These are phyloP conservation scores for Cryptophagus acutangulus DNA, from an alignment of 2,888 invertebrate genomes.

Conservation along the genomic window DNA sequence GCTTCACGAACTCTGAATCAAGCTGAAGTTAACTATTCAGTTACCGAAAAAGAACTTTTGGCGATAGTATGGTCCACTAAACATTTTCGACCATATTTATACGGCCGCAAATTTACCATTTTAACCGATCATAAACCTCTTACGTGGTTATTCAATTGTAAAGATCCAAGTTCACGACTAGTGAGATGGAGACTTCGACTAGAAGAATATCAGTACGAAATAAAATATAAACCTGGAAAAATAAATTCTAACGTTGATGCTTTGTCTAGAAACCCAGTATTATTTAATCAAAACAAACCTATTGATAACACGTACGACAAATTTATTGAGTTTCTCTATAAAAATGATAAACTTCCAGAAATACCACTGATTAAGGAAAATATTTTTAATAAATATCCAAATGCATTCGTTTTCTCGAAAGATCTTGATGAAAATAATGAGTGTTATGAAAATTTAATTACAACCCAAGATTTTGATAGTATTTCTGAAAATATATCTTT, in stretches of 20 bases:
- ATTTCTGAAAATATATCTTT: no score
- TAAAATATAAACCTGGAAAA: slow-evolving; percentile 33
- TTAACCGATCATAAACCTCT: slow-evolving; percentile 37
- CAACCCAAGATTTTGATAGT: no score
- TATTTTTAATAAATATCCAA: no score
- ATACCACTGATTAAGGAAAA: no score
- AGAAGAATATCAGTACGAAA: slow-evolving; percentile 36
- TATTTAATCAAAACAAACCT: no score
- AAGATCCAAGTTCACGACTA: slow-evolving; percentile 33
- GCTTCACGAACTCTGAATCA: slow-evolving; percentile 31
- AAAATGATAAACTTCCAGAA: no score
- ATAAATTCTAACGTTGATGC: slow-evolving; percentile 35
- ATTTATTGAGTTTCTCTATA: no score
- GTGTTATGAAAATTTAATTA: no score
- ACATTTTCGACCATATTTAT: slow-evolving; percentile 33
- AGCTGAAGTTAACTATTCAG: slow-evolving; percentile 34
- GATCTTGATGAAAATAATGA: no score
- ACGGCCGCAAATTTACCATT: slow-evolving; percentile 30
- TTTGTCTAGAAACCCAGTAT: slow-evolving; percentile 13
- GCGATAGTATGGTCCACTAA: slow-evolving; percentile 22
- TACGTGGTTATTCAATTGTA: slow-evolving; percentile 32
- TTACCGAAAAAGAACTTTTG: slow-evolving; percentile 35
- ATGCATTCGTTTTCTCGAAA: no score
- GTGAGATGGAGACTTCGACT: slow-evolving; percentile 34
- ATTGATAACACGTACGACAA: no score